Conservation (phyloP, 2,113 vertebrate genomes). For the Ivindomyrus marchei region DNA sequence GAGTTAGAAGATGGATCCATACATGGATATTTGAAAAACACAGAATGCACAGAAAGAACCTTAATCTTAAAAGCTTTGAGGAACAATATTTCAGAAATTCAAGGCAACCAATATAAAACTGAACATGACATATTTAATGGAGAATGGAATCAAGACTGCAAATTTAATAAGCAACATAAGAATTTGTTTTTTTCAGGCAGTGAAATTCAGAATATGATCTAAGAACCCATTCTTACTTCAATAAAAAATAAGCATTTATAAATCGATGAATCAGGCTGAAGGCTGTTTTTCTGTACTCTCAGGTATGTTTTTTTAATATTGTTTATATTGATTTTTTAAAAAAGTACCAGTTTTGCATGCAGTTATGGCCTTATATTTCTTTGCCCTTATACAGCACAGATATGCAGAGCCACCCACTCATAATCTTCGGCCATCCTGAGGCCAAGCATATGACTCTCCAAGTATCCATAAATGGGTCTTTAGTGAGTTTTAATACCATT, state of each 20-base stretch:
- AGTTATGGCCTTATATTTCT: not conserved
- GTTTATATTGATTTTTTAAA: not conserved
- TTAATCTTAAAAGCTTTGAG: not conserved
- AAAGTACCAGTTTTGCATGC: not conserved
- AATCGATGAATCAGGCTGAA: not conserved
- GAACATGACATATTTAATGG: not conserved
- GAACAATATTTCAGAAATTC: not conserved
- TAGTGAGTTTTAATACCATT: not conserved
- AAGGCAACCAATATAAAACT: not conserved
- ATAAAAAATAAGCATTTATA: not conserved
- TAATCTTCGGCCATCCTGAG: not conserved
- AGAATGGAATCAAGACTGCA: not conserved
- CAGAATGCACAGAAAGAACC: not conserved
- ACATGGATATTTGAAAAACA: not conserved
- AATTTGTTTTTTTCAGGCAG: not conserved
- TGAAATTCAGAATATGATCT: not conserved
- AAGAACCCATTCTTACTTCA: not conserved
- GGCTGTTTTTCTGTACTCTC: not conserved
- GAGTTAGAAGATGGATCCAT: not conserved
- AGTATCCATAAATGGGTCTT: not conserved
- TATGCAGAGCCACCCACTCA: not conserved
- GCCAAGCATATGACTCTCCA: not conserved
- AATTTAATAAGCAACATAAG: not conserved
- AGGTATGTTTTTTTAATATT: not conserved
- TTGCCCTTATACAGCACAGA: not conserved